phyloP scores from a whole-genome alignment of 2,113 vertebrate species.

The Chiloscyllium plagiosum region DNA sequence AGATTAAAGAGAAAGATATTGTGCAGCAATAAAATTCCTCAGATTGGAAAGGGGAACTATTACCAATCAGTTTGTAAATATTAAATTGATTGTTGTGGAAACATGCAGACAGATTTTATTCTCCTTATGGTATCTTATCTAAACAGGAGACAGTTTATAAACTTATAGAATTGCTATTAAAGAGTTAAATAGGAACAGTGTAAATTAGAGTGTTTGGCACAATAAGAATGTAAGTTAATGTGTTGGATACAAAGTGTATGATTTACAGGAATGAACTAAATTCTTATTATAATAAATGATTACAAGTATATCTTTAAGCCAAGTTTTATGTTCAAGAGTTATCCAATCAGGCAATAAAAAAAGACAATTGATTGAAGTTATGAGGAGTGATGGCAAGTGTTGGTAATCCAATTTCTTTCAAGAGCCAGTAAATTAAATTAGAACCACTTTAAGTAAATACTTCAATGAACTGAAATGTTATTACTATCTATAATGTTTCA shows the following conservation, averaged over 20 bases:
- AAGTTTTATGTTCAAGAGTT: background rate
- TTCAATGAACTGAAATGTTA: background rate
- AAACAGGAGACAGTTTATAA: background rate
- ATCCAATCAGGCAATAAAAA: background rate
- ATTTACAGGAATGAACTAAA: background rate
- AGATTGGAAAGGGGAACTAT: background rate
- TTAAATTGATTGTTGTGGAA: background rate
- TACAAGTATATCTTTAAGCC: background rate
- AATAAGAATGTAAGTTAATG: background rate
- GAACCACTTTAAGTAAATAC: background rate
- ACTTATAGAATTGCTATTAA: background rate
- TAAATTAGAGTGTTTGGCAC: background rate
- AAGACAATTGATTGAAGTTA: background rate
- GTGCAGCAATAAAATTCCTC: background rate
- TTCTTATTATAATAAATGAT: background rate
- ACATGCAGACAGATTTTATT: background rate
- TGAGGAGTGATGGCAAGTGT: background rate
- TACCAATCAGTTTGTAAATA: background rate
- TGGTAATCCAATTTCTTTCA: background rate
- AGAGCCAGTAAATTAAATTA: background rate
- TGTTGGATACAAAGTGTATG: background rate
- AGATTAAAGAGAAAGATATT: slow-evolving; percentile 35
- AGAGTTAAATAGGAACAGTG: background rate
- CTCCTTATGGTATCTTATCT: background rate
- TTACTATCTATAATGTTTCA: background rate